Evolutionary conservation across 1,140 invertebrate genomes (phyloP).

Genomic region (Eubasilissa regina): DNA sequence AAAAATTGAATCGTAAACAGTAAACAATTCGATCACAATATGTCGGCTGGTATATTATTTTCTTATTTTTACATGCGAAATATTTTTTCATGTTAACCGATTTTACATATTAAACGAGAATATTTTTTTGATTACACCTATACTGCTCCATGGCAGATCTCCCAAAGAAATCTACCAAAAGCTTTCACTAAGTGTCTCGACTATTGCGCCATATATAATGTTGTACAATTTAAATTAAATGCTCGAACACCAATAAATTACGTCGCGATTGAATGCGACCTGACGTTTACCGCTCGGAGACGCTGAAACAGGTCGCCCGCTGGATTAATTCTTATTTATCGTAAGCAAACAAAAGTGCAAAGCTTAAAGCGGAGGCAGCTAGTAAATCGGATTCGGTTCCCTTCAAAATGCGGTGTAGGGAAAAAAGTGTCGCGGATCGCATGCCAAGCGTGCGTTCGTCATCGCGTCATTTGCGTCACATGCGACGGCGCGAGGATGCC

Average conservation of each 20-base stretch:
- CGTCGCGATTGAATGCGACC: constrained; percentile 16
- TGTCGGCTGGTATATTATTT: too few relatives aligned
- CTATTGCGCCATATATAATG: constrained; percentile 10
- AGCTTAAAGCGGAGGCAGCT: constrained; percentile 31
- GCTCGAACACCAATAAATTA: constrained; percentile 25
- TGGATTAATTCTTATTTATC: constrained; percentile 52
- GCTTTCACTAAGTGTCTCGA: background rate
- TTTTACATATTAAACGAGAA: too few relatives aligned
- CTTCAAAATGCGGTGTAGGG: constrained; percentile 12
- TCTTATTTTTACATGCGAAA: too few relatives aligned
- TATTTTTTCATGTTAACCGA: too few relatives aligned
- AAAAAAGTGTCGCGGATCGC: constrained; percentile 51
- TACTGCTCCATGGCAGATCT: background rate
- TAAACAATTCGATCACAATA: too few relatives aligned
- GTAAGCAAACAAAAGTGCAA: constrained; percentile 54
- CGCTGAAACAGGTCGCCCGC: constrained; percentile 4
- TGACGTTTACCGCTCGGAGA: constrained; percentile 9
- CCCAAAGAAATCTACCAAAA: background rate
- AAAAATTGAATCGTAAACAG: too few relatives aligned
- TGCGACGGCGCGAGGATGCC: constrained; percentile 1
- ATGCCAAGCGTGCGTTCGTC: constrained; percentile 53
- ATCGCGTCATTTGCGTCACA: constrained; percentile 36
- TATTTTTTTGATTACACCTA: too few relatives aligned
- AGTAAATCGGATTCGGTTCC: constrained; percentile 42
- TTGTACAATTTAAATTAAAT: constrained; percentile 27